Evolutionary conservation across 2,888 invertebrate species (phyloP), one percentile per base, ranked within the genome.

Genomic region (Cheilosia urbana): DNA sequence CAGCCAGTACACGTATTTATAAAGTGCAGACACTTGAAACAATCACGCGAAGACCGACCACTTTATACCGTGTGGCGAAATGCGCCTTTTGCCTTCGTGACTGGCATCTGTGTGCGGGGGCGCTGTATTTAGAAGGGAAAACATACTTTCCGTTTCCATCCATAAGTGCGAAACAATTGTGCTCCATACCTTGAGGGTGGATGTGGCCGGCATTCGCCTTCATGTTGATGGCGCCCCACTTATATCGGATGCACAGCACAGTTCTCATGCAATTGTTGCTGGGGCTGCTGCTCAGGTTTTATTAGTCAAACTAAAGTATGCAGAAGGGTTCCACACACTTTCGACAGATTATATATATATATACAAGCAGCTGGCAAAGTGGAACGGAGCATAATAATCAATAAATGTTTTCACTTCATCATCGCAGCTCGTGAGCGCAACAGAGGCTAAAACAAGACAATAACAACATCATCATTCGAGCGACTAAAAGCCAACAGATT

Each of bases 1-100:
- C 42, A 15, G 6, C 1, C 11, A 15, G n/a, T 37, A 51, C 57
- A 62, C 42, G 62, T 80, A 71, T 80, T 80, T 80, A 85, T 85
- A 71, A 85, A 85, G 84, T 80, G 80, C 75, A 80, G 84, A 55
- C 80, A 85, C 84, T 85, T 85, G 71, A 85, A 85, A 85, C 84
- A 85, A 85, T 85, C 84, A 80, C 84, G 42, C 84, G 42, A 76
- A 71, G 76, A 66, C 75, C 76, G 76, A 66, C 75, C 76, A 85
- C 80, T 85, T 85, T 76, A 62, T 76, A 62, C 53, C 66, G 71
- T 80, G 80, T 80, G 80, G 75, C 66, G 55, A 84, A 84, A 75
- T 76, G 71, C 68, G 72, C 62, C 84, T 76, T 85, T 84, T 85
- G 71, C 80, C 63, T 58, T 75, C 51, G 69, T 79, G 73, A 79